These are phyloP conservation scores for Cygnus buccinator DNA, from an alignment of 2,113 vertebrate genomes.

Conservation along the genomic window DNA sequence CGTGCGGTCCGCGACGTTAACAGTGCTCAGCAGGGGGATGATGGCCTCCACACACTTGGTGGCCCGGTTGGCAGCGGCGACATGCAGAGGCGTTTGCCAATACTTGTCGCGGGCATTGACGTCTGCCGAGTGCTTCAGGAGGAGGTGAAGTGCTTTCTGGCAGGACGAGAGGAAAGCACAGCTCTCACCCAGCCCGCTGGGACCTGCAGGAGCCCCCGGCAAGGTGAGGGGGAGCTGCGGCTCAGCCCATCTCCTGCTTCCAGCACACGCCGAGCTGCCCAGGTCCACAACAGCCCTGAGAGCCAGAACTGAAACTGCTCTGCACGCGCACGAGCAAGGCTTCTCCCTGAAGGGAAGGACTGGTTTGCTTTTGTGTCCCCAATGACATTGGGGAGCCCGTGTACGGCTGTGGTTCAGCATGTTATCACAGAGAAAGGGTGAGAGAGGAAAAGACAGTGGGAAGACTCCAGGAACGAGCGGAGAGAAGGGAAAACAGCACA, in stretches of 20 bases:
- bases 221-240: fast-evolving
- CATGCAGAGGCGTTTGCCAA: constrained; percentile 92
- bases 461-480: neutral
- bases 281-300: neutral
- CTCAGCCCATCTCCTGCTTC: fast-evolving
- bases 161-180: neutral
- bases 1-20: constrained; percentile 87
- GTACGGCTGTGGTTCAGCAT: fast-evolving
- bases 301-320: neutral
- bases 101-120: constrained; percentile 90
- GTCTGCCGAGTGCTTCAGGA: constrained; percentile 89
- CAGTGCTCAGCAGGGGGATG: constrained; percentile 84
- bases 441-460: fast-evolving
- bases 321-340: fast-evolving
- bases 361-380: fast-evolving
- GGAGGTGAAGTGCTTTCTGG: constrained; percentile 88
- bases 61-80: constrained; percentile 92
- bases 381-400: fast-evolving
- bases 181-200: fast-evolving
- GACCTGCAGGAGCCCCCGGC: neutral
- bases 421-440: neutral
- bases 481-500: neutral
- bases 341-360: neutral
- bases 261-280: neutral
- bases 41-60: constrained; percentile 87